phyloP scores from a whole-genome alignment of 2,888 invertebrate genomes.

The Aethes cnicana region DNA sequence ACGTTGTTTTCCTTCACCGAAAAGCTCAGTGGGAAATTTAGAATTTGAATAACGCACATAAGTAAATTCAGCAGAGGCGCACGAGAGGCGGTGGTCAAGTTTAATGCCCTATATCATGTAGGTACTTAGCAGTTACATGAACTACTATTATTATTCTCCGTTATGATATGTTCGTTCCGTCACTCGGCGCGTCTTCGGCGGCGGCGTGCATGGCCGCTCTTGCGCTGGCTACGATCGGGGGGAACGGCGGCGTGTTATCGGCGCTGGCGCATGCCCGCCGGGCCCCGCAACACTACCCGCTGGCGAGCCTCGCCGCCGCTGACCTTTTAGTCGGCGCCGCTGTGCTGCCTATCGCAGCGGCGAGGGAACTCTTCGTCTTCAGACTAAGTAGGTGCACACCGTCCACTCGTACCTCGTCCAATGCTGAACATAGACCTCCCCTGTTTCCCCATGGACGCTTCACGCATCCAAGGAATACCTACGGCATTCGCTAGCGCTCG shows the following conservation, averaged over 20 bases:
- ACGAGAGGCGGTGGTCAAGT: too few species aligned
- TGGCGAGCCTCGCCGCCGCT: conserved; percentile 86
- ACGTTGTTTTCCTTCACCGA: too few species aligned
- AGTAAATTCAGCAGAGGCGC: too few species aligned
- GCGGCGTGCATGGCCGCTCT: conserved; percentile 52
- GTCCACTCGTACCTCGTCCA: too few species aligned
- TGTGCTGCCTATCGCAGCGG: conserved; percentile 82
- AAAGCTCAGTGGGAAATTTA: too few species aligned
- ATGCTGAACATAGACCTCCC: too few species aligned
- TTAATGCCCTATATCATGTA: too few species aligned
- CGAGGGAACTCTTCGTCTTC: conserved; percentile 80
- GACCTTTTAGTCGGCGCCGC: conserved; percentile 83
- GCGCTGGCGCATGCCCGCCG: conserved; percentile 55
- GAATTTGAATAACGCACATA: too few species aligned
- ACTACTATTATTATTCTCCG: neutral
- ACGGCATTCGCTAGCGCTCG: too few species aligned
- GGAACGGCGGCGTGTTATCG: conserved; percentile 59
- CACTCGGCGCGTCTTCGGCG: conserved; percentile 41
- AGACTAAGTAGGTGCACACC: conserved; percentile 56
- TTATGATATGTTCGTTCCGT: neutral
- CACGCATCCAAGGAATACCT: too few species aligned
- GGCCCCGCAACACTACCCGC: conserved; percentile 85
- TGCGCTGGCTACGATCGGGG: conserved; percentile 50
- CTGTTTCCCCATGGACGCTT: too few species aligned
- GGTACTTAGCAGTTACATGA: too few species aligned